Base-by-base conservation (phyloP, 92 coral and sea anemone genomes). In the Epizoanthus stellaris region DNA sequence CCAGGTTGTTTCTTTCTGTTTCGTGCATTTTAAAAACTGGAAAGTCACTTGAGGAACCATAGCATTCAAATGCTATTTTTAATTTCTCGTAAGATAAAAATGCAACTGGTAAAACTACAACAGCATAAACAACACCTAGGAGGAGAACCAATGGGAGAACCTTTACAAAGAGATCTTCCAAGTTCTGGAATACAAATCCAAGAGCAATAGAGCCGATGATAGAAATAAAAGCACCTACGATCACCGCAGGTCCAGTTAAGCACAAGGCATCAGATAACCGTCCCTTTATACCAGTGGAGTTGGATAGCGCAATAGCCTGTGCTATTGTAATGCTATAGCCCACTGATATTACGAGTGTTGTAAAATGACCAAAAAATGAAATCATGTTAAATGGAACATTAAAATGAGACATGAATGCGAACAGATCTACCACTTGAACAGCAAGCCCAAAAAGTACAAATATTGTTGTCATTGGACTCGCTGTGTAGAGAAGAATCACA, bases 351-450 rank as follows among this genome's bases (percentile, higher is more conserved):
- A 72, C 73, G 38, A 86, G 72, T 20, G 86, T 84, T 42, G 87
- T 77, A 69, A 87, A 77, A 25, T 76, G 38, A 53, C 82, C 69
- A 56, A 86, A 67, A 14, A 81, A 47, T 10, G 87, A 85, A 8
- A 86, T 63, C 56, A 65, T 80, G 66, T 90, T 90, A 8, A 90
- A 19, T 0, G 93, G 89, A 53, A 86, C 72, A 53, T 75, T 79
- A 87, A 89, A 90, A 1, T 73, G 6, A 47, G 69, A 63, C 71
- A 90, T 60, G 4, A 90, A 74, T 7, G 87, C 90, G 70, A 68
- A 40, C 58, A 90, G 73, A 45, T 90, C 90, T 65, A 90, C 85
- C 75, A 90, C 86, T 58, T 80, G 87, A 42, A 73, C 84, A 75
- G 65, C 59, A 76, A 86, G 84, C 36, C 93, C 93, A 68, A 52